Base-by-base conservation (phyloP, 1,140 invertebrate species). In the Theocolax elegans region DNA sequence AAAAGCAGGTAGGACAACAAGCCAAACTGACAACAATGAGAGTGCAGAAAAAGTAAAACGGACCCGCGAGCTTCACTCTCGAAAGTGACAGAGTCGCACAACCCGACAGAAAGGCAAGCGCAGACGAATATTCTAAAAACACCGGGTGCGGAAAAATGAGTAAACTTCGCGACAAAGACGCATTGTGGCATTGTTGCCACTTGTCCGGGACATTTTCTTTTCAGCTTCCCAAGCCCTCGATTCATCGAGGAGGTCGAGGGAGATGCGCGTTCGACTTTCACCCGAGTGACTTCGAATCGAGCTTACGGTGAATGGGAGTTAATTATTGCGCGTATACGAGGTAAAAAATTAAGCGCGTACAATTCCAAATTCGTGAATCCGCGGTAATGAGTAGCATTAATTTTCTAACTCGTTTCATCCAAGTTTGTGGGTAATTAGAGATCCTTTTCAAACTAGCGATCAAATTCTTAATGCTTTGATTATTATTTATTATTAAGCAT, bases 11-110 rank as follows among this genome's bases (percentile, higher is more conserved):
- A 58, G 27, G 19, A 12, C 27, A 27, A 35, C 29, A 53, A 53
- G 8, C n/a, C 23, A 8, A 51, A 60, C 31, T 23, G 23, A 54
- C 40, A 54, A 69, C 48, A 69, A 63, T 63, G 19, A 25, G 23
- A 10, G 35, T 15, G 58, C 25, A n/a, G 38, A 53, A 62, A 63
- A 63, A 44, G 46, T 53, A 19, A 38, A 67, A 42, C 49, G n/a
- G 7, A 23, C 25, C 9, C 17, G 25, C 10, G 8, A 23, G 17
- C 29, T 42, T n/a, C 21, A 8, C 27, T 35, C 29, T 56, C n/a
- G 53, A 27, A 58, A 59, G 54, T 59, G 38, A 59, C 56, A 59
- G 35, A 51, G 53, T 48, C 53, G 48, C 23, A 68, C 19, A 42
- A n/a, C n/a, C 56, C 42, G 54, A 58, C 27, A 27, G 66, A 44